These are phyloP conservation scores for Acronicta leporina DNA, from an alignment of 2,888 invertebrate genomes.

Conservation along the genomic window DNA sequence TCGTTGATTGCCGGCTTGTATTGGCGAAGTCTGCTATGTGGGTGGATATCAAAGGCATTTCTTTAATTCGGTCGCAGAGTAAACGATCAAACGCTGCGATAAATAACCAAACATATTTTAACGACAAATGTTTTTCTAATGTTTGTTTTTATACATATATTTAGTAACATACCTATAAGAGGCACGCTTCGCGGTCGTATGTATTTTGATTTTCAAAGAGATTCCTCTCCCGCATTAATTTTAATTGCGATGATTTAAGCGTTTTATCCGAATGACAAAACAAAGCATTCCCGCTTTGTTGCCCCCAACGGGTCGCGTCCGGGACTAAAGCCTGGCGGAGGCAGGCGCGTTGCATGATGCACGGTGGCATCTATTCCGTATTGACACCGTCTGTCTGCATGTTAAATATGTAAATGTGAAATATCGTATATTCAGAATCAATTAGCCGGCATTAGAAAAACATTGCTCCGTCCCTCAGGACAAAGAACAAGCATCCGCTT, in stretches of 20 bases:
- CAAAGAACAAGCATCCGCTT: no score
- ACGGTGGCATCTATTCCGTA: no score
- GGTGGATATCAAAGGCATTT: slow-evolving; percentile 60
- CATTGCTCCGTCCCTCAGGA: no score
- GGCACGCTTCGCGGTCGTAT: slow-evolving; percentile 36
- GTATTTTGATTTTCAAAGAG: slow-evolving; percentile 76
- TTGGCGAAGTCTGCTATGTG: slow-evolving; percentile 40
- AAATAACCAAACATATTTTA: slow-evolving; percentile 60
- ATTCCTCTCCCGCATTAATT: slow-evolving; percentile 74
- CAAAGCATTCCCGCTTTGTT: slow-evolving; percentile 70
- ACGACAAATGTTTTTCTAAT: slow-evolving; percentile 51
- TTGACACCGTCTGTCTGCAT: no score
- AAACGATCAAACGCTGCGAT: slow-evolving; percentile 62
- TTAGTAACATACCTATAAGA: slow-evolving; percentile 1
- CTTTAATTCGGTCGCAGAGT: slow-evolving; percentile 54
- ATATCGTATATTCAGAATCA: no score
- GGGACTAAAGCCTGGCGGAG: no score
- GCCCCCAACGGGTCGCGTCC: slow-evolving; percentile 20
- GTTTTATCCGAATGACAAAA: slow-evolving; percentile 71
- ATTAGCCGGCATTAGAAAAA: no score
- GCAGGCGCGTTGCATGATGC: not conserved
- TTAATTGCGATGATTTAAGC: slow-evolving; percentile 82
- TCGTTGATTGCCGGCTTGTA: slow-evolving; percentile 24
- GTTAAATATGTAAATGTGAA: no score
- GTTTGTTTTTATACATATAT: not conserved